Base-by-base conservation (phyloP, 2,888 invertebrate genomes). In the Myathropa florea region DNA sequence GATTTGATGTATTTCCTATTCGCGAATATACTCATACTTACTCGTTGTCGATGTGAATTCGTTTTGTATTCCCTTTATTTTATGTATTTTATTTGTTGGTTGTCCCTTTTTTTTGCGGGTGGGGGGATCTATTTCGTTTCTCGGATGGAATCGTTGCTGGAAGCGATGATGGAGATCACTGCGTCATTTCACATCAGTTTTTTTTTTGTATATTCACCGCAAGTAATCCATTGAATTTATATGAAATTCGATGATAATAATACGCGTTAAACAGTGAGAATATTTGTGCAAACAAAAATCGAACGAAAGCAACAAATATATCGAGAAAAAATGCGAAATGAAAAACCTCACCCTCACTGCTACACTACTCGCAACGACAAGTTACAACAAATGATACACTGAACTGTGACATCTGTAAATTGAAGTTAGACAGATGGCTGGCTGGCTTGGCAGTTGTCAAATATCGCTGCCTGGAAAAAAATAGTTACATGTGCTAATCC, bases 361-460 rank as follows among this genome's bases (percentile, higher is more conserved):
- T 64, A 70, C 72, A 77, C 68, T 23, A 59, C 55, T 36, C 57
- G 28, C 65, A 70, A 33, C 73, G 30, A 77, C 63, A 59, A 85
- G 60, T 53, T 73, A 76, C 75, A 80, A 76, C 46, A 71, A 76
- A 64, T 70, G 67, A 30, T 73, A 78, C 82, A 85, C 81, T 85
- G 82, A 78, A 85, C 85, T 78, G 85, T 36, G 21, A 2, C 7
- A 33, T 23, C 21, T 57, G n/a, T 12, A 39, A 36, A 36, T 61
- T 68, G 73, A 68, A 73, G 46, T 67, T 73, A 59, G 77, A 77
- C 81, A 81, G 84, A 85, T 81, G 81, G 68, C 18, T 46, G 46
- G 53, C 75, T 71, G 67, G 82, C 83, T 80, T 83, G 83, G 85
- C 85, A 85, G 77, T 64, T 85, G 85, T 81, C 81, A 81, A 46